phyloP scores from a whole-genome alignment of 1,140 invertebrate genomes.

The Hyles vespertilio region DNA sequence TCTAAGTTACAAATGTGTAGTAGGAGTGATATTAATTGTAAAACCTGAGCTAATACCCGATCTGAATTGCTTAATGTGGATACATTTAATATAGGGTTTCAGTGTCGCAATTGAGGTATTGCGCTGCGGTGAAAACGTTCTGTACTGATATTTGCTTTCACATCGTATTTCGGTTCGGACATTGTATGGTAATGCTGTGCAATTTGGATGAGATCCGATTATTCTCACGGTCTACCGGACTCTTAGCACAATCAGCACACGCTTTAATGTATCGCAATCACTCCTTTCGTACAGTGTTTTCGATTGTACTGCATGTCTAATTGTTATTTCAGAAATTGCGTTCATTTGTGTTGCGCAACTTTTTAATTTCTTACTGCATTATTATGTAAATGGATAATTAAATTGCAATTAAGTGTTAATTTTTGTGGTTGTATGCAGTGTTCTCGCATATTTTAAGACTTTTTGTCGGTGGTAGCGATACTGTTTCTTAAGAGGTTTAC shows the following conservation, averaged over 20 bases:
- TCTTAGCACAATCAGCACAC: conserved; percentile 23
- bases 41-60: background rate
- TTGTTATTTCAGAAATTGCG: conserved; percentile 19
- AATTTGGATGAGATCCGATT: conserved; percentile 22
- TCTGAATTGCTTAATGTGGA: conserved; percentile 21
- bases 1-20: too few species aligned
- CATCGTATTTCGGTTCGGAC: conserved; percentile 19
- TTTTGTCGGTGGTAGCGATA: too few species aligned
- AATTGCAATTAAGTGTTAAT: too few species aligned
- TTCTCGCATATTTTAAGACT: too few species aligned
- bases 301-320: conserved; percentile 8
- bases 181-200: conserved; percentile 29
- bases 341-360: background rate
- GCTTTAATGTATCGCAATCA: conserved; percentile 15
- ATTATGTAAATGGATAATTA: too few species aligned
- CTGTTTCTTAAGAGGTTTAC: too few species aligned
- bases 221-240: conserved; percentile 27
- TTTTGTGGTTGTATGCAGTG: too few species aligned
- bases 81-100: conserved; percentile 17
- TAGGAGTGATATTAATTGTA: too few species aligned
- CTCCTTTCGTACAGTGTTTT: conserved; percentile 17
- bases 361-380: too few species aligned
- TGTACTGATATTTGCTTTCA: conserved; percentile 19
- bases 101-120: background rate
- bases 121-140: conserved; percentile 3